These are phyloP conservation scores for Polietes domitor DNA, from an alignment of 2,888 invertebrate genomes.

Conservation along the genomic window DNA sequence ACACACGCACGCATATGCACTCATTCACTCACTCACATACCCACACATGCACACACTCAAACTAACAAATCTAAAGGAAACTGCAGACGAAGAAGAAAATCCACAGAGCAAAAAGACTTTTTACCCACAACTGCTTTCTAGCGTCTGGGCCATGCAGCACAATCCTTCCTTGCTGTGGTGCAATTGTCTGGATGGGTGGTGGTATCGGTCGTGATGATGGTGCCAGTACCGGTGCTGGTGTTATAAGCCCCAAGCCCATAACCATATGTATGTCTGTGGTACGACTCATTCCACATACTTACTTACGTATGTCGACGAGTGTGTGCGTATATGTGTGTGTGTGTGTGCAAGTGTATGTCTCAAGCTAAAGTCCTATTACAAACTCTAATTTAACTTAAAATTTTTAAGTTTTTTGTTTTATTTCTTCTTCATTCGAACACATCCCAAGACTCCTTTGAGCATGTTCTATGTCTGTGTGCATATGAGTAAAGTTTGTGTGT, in stretches of 20 bases:
- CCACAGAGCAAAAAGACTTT: slow-evolving; percentile 29
- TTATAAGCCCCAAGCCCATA: slow-evolving; percentile 44
- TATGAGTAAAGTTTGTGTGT: not conserved
- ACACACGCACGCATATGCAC: not conserved
- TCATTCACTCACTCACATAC: not conserved
- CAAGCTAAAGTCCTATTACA: slow-evolving; percentile 27
- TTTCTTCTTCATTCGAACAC: slow-evolving; percentile 4
- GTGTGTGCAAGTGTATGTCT: not conserved
- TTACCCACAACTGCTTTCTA: slow-evolving; percentile 22
- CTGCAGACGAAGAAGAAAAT: slow-evolving; percentile 47
- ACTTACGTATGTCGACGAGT: slow-evolving; percentile 23
- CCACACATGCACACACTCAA: not conserved
- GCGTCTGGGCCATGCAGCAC: slow-evolving; percentile 3
- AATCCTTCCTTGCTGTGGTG: slow-evolving; percentile 3
- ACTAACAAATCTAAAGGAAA: slow-evolving; percentile 11
- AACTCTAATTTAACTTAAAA: slow-evolving; percentile 45
- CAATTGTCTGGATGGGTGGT: slow-evolving; percentile 1
- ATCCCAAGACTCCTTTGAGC: slow-evolving; percentile 26
- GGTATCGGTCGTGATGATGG: not conserved
- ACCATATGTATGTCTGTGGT: slow-evolving; percentile 1
- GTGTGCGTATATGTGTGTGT: slow-evolving; percentile 8
- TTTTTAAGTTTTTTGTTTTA: slow-evolving; percentile 35
- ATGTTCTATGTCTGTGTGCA: not conserved
- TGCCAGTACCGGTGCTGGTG: not conserved
- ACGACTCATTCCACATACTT: not conserved